Base-by-base conservation (phyloP, 2,797 vertebrate species). In the Huso huso region DNA sequence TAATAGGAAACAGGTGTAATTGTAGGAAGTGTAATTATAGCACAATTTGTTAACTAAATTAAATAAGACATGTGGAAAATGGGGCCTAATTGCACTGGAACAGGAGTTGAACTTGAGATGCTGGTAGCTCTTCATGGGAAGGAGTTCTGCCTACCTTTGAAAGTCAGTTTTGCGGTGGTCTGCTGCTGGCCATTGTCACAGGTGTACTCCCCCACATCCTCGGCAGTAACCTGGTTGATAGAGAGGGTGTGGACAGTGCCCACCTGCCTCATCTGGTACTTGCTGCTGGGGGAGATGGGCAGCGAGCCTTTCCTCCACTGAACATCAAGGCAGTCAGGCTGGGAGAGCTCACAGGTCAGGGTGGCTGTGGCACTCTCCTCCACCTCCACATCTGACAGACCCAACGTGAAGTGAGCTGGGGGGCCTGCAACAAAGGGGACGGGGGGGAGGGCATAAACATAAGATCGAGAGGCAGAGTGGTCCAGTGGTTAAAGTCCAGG, bases 161-260 rank as follows among this genome's bases (percentile, higher is more conserved):
- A 73, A 64, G 79, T 78, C 66, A 86, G 72, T 7, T 0, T 70
- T 63, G 84, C 85, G 12, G 77, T 78, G n/a, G 79, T 85, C 66
- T 77, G 77, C 51, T 71, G 67, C 0, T 81, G 74, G 37, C 80
- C 82, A 1, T 74, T 9, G 2, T 70, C 81, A 66, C 85, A 87
- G 51, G 71, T 76, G 3, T 86, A 86, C 7, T 76, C 78, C 6
- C 82, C 84, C 5, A 81, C 50, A 11, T 86, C 84, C 0, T 67
- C 0, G 0, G 68, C 0, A 49, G 67, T 70, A 10, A 74, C 67
- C 0, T 81, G 72, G 50, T 70, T 74, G 51, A 87, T 84, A 1
- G 81, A 57, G 10, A 87, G 77, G 61, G 83, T 81, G 1, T 77
- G 78, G 67, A 86, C 73, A 0, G 65, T 63, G 49, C 71, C 73